Percentiles rank a stretch among this genome's conserved stretches.
Conservation (phyloP, 2,888 invertebrate genomes). For the Caenorhabditis zanzibari region DNA sequence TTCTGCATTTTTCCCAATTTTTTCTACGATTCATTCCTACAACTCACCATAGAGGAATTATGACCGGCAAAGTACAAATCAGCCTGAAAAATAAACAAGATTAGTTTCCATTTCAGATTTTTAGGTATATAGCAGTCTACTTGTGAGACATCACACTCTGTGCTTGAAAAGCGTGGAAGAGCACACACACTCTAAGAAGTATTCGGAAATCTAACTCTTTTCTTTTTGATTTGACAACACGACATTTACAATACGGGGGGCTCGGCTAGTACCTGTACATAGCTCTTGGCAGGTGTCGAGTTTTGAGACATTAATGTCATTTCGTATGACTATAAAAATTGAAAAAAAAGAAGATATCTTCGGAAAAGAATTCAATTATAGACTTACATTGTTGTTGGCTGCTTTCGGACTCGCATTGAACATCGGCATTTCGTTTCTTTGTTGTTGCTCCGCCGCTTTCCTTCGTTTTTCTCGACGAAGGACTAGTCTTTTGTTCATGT, state of each 20-base stretch:
- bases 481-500: slow-evolving; percentile 97
- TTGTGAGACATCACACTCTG: slow-evolving; percentile 53
- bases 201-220: neutral
- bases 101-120: neutral
- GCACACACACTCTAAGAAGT: slow-evolving; percentile 22
- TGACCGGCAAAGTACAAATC: slow-evolving; percentile 75
- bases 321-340: slow-evolving; percentile 75
- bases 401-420: slow-evolving; percentile 72
- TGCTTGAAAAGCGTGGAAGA: slow-evolving; percentile 46
- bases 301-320: slow-evolving; percentile 78
- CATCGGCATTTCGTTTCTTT: slow-evolving; percentile 75
- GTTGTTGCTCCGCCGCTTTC: slow-evolving; percentile 75
- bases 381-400: slow-evolving; percentile 73
- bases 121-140: slow-evolving; percentile 20
- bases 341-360: slow-evolving; percentile 12
- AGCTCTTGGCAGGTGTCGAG: slow-evolving; percentile 76
- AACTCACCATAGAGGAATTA: slow-evolving; percentile 74
- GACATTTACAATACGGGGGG: slow-evolving; percentile 54
- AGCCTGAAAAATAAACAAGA: slow-evolving; percentile 61
- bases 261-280: slow-evolving; percentile 62
- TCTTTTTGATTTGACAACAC: slow-evolving; percentile 30
- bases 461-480: slow-evolving; percentile 89
- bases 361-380: neutral
- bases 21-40: neutral
- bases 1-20: slow-evolving; percentile 53